Evolutionary conservation across 2,888 invertebrate species (phyloP).

Genomic region (Tanytarsus gracilentus): DNA sequence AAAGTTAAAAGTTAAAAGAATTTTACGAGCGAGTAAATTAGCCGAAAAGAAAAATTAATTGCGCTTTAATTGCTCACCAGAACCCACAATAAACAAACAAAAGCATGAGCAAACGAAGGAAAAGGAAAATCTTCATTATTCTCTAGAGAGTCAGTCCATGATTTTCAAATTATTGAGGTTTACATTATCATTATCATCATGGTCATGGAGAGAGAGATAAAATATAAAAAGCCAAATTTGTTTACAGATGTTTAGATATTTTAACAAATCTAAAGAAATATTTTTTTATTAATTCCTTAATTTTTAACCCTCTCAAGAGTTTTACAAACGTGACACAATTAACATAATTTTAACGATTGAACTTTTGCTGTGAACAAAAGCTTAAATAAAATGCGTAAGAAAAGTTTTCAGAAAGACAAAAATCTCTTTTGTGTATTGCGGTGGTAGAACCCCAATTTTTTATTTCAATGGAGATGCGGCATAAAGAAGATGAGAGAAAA

Average conservation of each 20-base stretch:
- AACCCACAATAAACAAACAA: too few species aligned
- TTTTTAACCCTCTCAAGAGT: not conserved
- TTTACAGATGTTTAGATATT: too few species aligned
- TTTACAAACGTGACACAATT: not conserved
- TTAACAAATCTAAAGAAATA: too few species aligned
- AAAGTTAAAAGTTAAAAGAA: too few species aligned
- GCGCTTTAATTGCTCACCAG: not conserved
- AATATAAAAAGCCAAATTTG: too few species aligned
- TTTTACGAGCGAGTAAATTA: not conserved
- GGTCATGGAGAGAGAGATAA: too few species aligned
- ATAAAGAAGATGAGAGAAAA: too few species aligned
- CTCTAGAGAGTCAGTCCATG: not conserved
- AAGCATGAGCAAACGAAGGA: too few species aligned
- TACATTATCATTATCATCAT: too few species aligned
- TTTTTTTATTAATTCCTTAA: too few species aligned
- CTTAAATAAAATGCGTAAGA: not conserved
- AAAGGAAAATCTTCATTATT: too few species aligned
- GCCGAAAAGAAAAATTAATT: not conserved
- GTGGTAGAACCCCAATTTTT: not conserved
- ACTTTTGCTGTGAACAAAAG: not conserved
- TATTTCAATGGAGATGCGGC: too few species aligned
- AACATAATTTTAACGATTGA: constrained; percentile 10
- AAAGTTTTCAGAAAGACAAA: not conserved
- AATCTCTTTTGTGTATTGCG: not conserved
- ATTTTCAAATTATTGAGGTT: not conserved